Conservation (phyloP, 2,797 vertebrate species). For the Sebastes aleutianus region DNA sequence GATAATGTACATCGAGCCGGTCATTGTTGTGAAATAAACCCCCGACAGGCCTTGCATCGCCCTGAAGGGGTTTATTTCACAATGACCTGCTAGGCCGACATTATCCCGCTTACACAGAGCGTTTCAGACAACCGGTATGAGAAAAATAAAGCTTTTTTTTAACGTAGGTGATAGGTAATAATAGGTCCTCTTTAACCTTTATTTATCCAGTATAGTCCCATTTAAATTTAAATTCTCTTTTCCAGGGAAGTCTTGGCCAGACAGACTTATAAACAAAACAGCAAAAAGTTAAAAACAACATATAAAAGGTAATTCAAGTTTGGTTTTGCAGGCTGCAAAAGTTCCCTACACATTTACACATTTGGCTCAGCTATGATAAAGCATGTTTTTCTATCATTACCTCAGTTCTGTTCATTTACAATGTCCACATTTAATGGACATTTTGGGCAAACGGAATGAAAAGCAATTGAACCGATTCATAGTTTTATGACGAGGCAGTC, state of each 20-base stretch:
- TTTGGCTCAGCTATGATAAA: background rate
- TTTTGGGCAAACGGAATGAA: background rate
- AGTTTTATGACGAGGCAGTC: background rate
- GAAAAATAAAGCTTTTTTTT: no score
- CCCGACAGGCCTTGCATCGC: no score
- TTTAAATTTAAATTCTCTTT: background rate
- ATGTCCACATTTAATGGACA: background rate
- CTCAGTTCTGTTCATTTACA: background rate
- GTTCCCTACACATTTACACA: background rate
- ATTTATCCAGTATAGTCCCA: no score
- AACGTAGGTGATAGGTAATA: no score
- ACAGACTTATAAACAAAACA: background rate
- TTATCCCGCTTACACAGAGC: no score
- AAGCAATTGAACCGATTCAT: slow-evolving; percentile 1
- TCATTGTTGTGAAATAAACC: no score
- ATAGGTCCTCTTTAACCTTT: no score
- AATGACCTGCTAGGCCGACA: no score
- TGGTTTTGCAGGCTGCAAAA: background rate
- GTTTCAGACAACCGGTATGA: no score
- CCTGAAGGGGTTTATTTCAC: no score
- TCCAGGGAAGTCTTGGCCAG: background rate
- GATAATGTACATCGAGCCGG: no score
- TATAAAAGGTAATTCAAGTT: background rate
- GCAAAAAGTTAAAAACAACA: background rate
- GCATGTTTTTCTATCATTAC: background rate